Evolutionary conservation across 2,113 vertebrate genomes (phyloP), one percentile per base, ranked within the genome.

Genomic region (Antennarius striatus): DNA sequence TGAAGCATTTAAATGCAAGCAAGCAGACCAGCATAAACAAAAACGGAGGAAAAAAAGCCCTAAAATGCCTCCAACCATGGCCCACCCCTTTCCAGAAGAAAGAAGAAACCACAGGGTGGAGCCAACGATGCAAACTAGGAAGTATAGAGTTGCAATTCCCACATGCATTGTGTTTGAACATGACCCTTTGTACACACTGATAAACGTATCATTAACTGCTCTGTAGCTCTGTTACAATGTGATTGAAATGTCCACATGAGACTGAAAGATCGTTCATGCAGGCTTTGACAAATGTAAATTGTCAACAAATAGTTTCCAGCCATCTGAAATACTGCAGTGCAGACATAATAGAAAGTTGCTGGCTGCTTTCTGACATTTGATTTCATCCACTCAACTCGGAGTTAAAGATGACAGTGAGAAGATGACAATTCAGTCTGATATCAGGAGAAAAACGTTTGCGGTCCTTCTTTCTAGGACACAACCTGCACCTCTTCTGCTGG

Each of bases 71-170:
- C 64, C 14, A 14, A 3, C 22, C 13, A n/a, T 22, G 46, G 22
- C 49, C 16, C 46, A 30, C 36, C 15, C 29, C 0, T 6, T 29
- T 22, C 51, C 16, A 14, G 28, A 1, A 22, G 42, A 4, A 59
- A 0, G 28, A n/a, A 29, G 42, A 32, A 73, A 30, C 59, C 16
- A 16, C 40, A 62, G 67, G 82, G 82, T 53, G 80, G 77, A 72
- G 72, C 72, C n/a, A 36, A 0, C 16, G 2, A 12, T 40, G 30
- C n/a, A 52, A 40, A 56, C 13, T 4, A 64, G 58, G 59, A 63
- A 16, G 72, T 66, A 66, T 22, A 47, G 47, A n/a, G 56, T 64
- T 84, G 47, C 72, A 58, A 46, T 57, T 36, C 10, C 10, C n/a
- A 36, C 67, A 43, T 36, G 15, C 30, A 6, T 12, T 49, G n/a